phyloP scores from a whole-genome alignment of 2,888 invertebrate species.

The Labia minor region DNA sequence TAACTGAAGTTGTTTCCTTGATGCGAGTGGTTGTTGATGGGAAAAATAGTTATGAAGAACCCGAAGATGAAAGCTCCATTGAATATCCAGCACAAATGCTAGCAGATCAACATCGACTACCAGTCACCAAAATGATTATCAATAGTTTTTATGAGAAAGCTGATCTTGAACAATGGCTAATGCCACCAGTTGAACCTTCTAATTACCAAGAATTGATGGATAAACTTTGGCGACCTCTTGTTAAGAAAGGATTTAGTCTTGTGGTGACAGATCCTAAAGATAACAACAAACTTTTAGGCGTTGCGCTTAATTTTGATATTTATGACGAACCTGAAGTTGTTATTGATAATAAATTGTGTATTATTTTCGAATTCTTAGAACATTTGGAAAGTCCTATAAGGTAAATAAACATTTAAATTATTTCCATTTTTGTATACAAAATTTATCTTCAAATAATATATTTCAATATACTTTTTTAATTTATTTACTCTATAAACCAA shows the following conservation, averaged over 20 bases:
- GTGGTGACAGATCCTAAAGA: conserved; percentile 47
- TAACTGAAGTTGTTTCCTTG: conserved; percentile 56
- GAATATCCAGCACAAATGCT: conserved; percentile 44
- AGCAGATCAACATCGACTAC: conserved; percentile 50
- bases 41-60: conserved; percentile 24
- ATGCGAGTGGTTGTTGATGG: conserved; percentile 36
- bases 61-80: conserved; percentile 26
- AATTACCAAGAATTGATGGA: conserved; percentile 61
- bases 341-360: conserved; percentile 53
- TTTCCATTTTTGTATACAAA: conserved; percentile 16
- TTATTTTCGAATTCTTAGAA: conserved; percentile 71
- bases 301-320: conserved; percentile 70
- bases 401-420: conserved; percentile 35
- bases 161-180: conserved; percentile 69
- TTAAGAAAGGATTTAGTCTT: conserved; percentile 50
- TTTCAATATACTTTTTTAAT: no score
- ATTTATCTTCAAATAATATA: no score
- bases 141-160: conserved; percentile 78
- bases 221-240: conserved; percentile 56
- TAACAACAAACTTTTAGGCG: conserved; percentile 51
- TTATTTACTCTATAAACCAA: no score
- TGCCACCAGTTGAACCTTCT: conserved; percentile 51
- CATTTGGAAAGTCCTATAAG: conserved; percentile 61
- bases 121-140: conserved; percentile 66
- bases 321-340: conserved; percentile 66